Evolutionary conservation across 2,797 vertebrate species (phyloP).

Genomic region (Spea hammondii): DNA sequence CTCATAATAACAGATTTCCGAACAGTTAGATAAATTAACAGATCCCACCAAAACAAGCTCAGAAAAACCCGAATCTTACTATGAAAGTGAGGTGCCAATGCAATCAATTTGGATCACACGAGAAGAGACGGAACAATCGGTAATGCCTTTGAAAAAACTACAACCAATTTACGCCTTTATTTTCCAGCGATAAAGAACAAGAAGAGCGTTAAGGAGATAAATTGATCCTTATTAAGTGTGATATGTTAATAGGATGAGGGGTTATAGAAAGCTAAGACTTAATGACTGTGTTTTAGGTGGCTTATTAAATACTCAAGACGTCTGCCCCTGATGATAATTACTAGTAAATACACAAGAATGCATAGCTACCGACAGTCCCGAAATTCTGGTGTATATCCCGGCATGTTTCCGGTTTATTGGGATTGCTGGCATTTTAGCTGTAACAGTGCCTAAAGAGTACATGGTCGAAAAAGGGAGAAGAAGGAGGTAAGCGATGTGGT

Average conservation of each 20-base stretch:
- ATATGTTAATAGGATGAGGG: slow-evolving; percentile 62
- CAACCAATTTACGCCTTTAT: slow-evolving; percentile 25
- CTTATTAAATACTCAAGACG: too few species aligned
- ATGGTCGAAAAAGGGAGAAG: too few species aligned
- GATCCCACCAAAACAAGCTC: not conserved
- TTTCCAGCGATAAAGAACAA: slow-evolving; percentile 33
- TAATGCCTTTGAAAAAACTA: slow-evolving; percentile 20
- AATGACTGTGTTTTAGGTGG: not conserved
- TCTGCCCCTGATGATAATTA: too few species aligned
- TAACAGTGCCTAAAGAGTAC: too few species aligned
- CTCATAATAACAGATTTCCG: slow-evolving; percentile 2
- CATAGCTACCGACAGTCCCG: too few species aligned
- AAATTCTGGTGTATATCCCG: too few species aligned
- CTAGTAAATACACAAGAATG: too few species aligned
- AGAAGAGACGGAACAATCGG: slow-evolving; percentile 34
- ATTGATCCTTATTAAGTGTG: slow-evolving; percentile 29
- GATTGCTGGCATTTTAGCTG: too few species aligned
- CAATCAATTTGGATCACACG: slow-evolving; percentile 21
- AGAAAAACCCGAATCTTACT: slow-evolving; percentile 8
- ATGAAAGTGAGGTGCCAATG: not conserved
- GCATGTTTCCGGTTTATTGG: too few species aligned
- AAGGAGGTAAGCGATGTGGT: too few species aligned
- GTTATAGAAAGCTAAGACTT: not conserved
- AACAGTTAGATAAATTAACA: slow-evolving; percentile 28
- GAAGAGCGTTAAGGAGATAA: slow-evolving; percentile 21